phyloP scores from a whole-genome alignment of 1,140 invertebrate species.

The Zaprionus gabonicus region DNA sequence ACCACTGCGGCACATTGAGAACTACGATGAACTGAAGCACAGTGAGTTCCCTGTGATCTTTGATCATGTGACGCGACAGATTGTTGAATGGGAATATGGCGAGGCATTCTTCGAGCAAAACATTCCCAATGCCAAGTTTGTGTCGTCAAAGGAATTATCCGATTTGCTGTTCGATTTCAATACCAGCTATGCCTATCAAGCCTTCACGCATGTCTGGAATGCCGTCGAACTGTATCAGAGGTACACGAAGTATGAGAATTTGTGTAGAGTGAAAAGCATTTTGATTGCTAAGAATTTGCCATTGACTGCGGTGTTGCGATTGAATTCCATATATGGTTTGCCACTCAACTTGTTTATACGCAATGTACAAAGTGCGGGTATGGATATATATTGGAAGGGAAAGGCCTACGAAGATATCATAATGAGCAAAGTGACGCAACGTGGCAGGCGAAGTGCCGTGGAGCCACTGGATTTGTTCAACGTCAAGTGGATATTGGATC shows the following conservation, averaged over 20 bases:
- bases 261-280: slow-evolving; percentile 24
- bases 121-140: slow-evolving; percentile 16
- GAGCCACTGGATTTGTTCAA: not conserved
- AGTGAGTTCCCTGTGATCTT: slow-evolving; percentile 29
- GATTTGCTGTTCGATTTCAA: slow-evolving; percentile 32
- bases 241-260: not conserved
- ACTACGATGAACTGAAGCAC: not conserved
- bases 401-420: not conserved
- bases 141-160: not conserved
- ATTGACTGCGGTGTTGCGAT: not conserved
- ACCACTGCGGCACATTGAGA: not conserved
- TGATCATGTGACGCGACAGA: not conserved
- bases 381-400: not conserved
- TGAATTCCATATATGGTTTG: slow-evolving; percentile 35
- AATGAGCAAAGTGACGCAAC: not conserved
- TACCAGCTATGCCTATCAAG: slow-evolving; percentile 43
- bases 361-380: not conserved
- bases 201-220: not conserved
- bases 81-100: slow-evolving; percentile 10
- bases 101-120: not conserved
- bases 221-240: slow-evolving; percentile 11
- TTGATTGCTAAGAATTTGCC: slow-evolving; percentile 10
- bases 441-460: not conserved
- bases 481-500: slow-evolving; percentile 1
- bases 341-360: slow-evolving; percentile 6